Evolutionary conservation across 2,113 vertebrate genomes (phyloP).

Genomic region (rabbit (Oryctolagus cuniculus)): DNA sequence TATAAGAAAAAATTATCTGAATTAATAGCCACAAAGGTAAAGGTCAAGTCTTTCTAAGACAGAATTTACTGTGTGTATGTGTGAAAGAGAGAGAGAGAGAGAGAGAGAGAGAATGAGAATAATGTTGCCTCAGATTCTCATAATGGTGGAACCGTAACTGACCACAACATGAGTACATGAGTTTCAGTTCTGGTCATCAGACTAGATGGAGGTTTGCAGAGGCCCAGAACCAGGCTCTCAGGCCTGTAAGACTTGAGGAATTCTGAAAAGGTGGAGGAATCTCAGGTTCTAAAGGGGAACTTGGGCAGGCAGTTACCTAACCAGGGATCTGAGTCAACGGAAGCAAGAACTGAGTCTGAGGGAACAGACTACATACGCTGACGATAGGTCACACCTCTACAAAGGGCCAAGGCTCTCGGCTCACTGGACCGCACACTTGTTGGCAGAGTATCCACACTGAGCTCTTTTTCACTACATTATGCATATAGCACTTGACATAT

Average conservation of each 20-base stretch:
- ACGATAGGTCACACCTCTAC: conserved; percentile 11
- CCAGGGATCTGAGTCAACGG: neutral
- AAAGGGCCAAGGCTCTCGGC: neutral
- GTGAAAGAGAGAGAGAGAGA: neutral
- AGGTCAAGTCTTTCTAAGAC: neutral
- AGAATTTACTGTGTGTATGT: neutral
- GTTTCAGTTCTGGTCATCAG: conserved; percentile 23
- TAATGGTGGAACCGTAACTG: neutral
- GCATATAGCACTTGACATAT: neutral
- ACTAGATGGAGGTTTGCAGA: conserved; percentile 34
- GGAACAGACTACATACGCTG: neutral
- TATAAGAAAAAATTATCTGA: neutral
- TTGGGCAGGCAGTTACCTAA: conserved; percentile 4
- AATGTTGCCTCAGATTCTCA: neutral
- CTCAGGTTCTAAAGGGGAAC: neutral
- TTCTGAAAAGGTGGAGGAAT: conserved; percentile 20
- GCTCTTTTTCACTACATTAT: conserved; percentile 7
- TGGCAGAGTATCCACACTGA: neutral
- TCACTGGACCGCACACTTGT: neutral
- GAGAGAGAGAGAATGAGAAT: neutral
- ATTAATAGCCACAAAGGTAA: neutral
- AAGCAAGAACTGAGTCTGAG: neutral
- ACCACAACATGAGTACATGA: neutral
- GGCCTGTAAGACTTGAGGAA: neutral
- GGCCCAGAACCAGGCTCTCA: neutral